Evolutionary conservation across 2,797 vertebrate species (phyloP), one percentile per base, ranked within the genome.

Genomic region (Phyllotis vaccarum): DNA sequence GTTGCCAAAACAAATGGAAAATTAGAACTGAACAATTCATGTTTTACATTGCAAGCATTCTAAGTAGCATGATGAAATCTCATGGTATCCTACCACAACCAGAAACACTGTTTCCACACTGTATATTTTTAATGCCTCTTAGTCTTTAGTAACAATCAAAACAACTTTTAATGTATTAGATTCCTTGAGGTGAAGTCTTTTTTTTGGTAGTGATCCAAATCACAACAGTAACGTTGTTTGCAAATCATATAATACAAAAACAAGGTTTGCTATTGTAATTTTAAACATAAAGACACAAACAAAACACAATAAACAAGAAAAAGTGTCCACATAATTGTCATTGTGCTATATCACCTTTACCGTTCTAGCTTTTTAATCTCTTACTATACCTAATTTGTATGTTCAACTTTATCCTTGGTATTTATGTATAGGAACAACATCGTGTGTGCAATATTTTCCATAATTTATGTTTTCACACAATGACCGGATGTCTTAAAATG

Each of bases 1-100:
- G 14, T 17, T 75, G 2, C 21, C 82, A n/a, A 78, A 29, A 17
- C 11, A 24, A n/a, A 64, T 14, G 6, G 21, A 22, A 83, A 75
- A 29, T 75, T 64, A 89, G 6, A 43, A 64, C 80, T 81, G 37
- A 64, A 54, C 0, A 64, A 66, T 82, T 31, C 0, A 14, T 88
- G 16, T 62, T 58, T 64, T 29, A n/a, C 12, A 54, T n/a, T 43
- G 14, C 14, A 75, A 8, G 22, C 8, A 11, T 82, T 56, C 9
- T 56, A 24, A 75, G 11, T 34, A 75, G 7, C 6, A 56, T 43
- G 14, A 62, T 52, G 17, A 75, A 54, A 89, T 74, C 10, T 54
- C 46, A 2, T 54, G 11, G 9, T 37, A 6, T 43, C n/a, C 9
- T 16, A 5, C 1, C 29, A 11, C 6, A 66, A 9, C 5, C 3